Base-by-base conservation (phyloP, 2,113 vertebrate species). In the Chionis minor region DNA sequence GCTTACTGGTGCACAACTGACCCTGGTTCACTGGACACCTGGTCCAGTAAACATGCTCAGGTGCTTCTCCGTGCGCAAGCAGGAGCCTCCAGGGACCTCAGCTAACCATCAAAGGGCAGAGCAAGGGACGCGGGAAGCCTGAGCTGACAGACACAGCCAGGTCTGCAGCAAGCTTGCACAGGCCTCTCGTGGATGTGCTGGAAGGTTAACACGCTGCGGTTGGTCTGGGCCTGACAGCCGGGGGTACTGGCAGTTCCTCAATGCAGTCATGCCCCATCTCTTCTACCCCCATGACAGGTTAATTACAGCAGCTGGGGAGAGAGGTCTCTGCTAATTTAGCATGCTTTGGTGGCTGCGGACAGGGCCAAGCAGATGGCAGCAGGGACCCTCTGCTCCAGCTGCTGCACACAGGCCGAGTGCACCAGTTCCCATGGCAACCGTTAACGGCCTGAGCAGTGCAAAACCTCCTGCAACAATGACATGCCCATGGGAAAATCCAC, bases 341-440 rank as follows among this genome's bases (percentile, higher is more conserved):
- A 16, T 8, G 5, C 75, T 51, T 35, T 35, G 75, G 78, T 55
- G 45, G 89, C 72, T 12, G 58, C 3, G 6, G 86, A 54, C 28
- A 2, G 21, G 84, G 32, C 47, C 67, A 63, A 67, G 75, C 74
- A 27, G 51, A 26, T 4, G 4, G 63, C 69, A 55, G 55, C 54
- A 51, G 51, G 63, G 79, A 90, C 90, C 74, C 86, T 90, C 49
- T 10, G 28, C 75, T 54, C 67, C 3, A 2, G 55, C 73, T 49
- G 52, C 74, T 18, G 75, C 72, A 55, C 45, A 38, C 35, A 38
- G 51, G 44, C 56, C 0, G 3, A 91, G 85, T 28, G 54, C 59
- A 40, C 56, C 81, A 24, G 96, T 96, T 96, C 92, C 92, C 85
- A 86, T 95, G 93, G 88, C 93, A 97, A 96, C 96, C 8, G 2